phyloP scores from a whole-genome alignment of 2,113 vertebrate genomes.

The Chloroceryle aenea region DNA sequence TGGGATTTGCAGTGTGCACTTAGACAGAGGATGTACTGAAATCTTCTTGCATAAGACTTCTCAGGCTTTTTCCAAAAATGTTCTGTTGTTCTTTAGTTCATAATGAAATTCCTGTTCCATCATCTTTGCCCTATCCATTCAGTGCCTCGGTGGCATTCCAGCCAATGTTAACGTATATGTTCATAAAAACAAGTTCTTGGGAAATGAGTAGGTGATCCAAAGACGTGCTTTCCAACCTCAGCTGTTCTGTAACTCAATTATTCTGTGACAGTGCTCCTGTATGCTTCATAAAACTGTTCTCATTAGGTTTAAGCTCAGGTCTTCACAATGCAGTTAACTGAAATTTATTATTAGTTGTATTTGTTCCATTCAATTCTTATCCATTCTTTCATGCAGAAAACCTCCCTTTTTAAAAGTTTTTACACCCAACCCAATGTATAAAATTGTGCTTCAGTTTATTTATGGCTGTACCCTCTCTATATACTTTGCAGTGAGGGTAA shows the following conservation, averaged over 20 bases:
- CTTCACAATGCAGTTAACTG: background rate
- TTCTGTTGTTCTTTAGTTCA: background rate
- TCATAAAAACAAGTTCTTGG: background rate
- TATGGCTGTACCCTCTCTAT: background rate
- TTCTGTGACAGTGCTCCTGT: background rate
- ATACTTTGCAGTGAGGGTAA: background rate
- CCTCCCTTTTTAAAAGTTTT: background rate
- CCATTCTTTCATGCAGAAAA: background rate
- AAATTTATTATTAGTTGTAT: background rate
- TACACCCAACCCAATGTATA: background rate
- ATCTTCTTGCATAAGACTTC: background rate
- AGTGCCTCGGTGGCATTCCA: background rate
- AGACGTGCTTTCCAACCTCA: background rate
- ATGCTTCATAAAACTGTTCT: background rate
- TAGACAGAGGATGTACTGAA: background rate
- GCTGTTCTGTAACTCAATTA: background rate
- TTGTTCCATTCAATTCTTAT: background rate
- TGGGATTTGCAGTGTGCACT: background rate
- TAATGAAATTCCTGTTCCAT: background rate
- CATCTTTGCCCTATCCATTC: background rate
- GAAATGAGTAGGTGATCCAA: background rate
- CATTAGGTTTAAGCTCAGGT: background rate
- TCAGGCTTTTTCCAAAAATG: background rate
- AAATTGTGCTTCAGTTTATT: background rate
- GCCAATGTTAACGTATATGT: background rate